Base-by-base conservation (phyloP, 2,888 invertebrate genomes). In the Ennomos erosarius region DNA sequence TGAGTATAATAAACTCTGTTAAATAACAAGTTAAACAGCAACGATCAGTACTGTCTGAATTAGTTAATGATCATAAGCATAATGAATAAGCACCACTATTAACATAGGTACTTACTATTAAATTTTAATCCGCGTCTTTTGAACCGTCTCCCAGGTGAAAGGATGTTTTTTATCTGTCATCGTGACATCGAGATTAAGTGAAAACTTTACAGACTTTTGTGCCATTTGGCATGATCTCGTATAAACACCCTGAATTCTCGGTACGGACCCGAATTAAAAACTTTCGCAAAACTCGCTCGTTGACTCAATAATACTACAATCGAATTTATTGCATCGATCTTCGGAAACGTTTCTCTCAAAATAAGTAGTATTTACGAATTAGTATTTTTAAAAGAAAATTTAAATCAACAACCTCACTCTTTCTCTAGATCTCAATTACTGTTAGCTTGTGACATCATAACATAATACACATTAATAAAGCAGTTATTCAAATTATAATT, bases 81-180 rank as follows among this genome's bases (percentile, higher is more conserved):
- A 26, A 26, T 26, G 6, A 26, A 26, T 26, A 6, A 26, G 6
- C 6, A 26, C n/a, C n/a, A n/a, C n/a, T n/a, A n/a, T n/a, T 26
- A 4, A 1, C 1, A 26, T 4, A 26, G 2, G 2, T 4, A 26
- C 26, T 3, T 26, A 26, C 4, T 33, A 11, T 39, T 62, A 62
- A 46, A 49, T 50, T 63, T 53, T 52, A 2, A 59, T 51, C 52
- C 26, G 53, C 16, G 37, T 45, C 26, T 55, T 52, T 53, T 47
- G 76, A 79, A 79, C 67, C 73, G 66, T 76, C 68, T 70, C 68
- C 66, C 81, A 79, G 82, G 85, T 87, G 84, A 87, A 87, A 86
- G 84, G 82, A 84, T 78, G 69, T 82, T 85, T 87, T 81, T 87
- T 81, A 82, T 81, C 81, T 85, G 81, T 84, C 82, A 80, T 79